A percentile compares a stretch with the other conserved stretches of the same genome.
These are phyloP conservation scores for Sakesphorus luctuosus DNA, from an alignment of 2,113 vertebrate genomes.

Conservation along the genomic window DNA sequence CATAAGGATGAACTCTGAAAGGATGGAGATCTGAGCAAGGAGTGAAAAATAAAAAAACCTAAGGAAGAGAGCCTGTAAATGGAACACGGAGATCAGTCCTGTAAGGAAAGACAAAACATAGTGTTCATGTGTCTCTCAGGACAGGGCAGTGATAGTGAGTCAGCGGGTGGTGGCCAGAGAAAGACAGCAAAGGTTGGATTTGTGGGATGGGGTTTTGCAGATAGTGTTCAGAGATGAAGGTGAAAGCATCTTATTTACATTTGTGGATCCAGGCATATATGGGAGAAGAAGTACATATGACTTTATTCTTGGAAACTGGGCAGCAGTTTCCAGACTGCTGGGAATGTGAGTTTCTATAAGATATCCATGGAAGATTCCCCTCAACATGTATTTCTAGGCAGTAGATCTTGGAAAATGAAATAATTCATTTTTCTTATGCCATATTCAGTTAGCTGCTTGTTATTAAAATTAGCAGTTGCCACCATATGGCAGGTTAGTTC, in stretches of 20 bases:
- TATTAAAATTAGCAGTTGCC: background rate
- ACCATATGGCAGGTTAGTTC: background rate
- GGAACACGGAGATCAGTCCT: background rate
- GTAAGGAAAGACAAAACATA: background rate
- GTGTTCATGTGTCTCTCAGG: background rate
- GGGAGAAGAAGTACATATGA: background rate
- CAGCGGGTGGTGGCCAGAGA: background rate
- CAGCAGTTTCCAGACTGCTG: background rate
- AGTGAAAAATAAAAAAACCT: background rate
- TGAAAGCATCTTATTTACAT: background rate
- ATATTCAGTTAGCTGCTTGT: background rate
- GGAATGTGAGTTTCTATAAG: background rate
- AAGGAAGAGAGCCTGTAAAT: background rate
- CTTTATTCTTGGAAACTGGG: background rate
- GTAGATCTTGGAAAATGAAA: background rate
- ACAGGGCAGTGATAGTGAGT: background rate
- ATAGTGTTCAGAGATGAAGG: background rate
- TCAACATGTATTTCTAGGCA: background rate
- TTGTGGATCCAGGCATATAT: background rate
- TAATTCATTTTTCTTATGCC: background rate
- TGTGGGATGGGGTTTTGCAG: background rate
- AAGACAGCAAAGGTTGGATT: fast-evolving
- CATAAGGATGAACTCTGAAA: fast-evolving
- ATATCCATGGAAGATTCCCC: background rate
- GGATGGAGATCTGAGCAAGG: background rate